A percentile compares a stretch with the other conserved stretches of the same genome.
Evolutionary conservation across 1,140 invertebrate genomes (phyloP).

Genomic region (Camponotus vicinus): DNA sequence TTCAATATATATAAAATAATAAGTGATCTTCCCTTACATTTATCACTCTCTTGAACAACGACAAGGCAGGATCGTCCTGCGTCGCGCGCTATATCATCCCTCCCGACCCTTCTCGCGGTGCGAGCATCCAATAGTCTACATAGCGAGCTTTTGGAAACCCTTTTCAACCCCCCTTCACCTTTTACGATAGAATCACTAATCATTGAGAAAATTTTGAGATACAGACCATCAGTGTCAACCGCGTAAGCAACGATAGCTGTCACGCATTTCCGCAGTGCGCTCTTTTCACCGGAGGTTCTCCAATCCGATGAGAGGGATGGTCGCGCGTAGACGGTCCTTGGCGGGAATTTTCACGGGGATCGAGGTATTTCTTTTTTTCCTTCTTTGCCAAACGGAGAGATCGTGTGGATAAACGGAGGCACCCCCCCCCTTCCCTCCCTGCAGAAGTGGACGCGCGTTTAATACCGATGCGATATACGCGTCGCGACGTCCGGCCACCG

Average conservation of each 20-base stretch:
- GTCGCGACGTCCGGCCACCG: conserved; percentile 77
- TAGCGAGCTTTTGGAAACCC: background rate
- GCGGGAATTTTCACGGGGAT: background rate
- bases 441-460: background rate
- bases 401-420: background rate
- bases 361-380: background rate
- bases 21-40: background rate
- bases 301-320: background rate
- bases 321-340: background rate
- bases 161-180: background rate
- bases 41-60: background rate
- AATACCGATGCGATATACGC: conserved; percentile 51
- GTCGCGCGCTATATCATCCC: background rate
- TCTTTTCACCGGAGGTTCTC: background rate
- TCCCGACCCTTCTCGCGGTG: background rate
- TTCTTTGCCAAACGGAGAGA: too few relatives aligned
- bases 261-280: conserved; percentile 59
- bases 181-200: background rate
- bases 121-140: background rate
- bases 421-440: too few relatives aligned
- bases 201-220: conserved; percentile 25
- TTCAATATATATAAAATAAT: conserved; percentile 4
- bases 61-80: background rate
- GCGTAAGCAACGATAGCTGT: conserved; percentile 51
- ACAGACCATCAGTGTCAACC: conserved; percentile 74